These are phyloP conservation scores for Brachyistius frenatus DNA, from an alignment of 2,113 vertebrate species.

Conservation along the genomic window DNA sequence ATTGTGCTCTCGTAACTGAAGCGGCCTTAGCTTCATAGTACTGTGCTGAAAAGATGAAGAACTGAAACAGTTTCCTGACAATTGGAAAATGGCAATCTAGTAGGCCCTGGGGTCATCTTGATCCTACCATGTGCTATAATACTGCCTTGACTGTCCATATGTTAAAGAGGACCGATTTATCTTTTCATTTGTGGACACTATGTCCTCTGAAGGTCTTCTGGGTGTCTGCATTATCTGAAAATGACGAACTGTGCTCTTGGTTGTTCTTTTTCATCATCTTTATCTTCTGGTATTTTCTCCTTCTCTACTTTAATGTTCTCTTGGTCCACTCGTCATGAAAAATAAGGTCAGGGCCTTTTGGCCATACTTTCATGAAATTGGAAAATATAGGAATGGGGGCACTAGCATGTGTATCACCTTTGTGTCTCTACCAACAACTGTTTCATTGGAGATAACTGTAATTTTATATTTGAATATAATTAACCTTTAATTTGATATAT, in stretches of 20 bases:
- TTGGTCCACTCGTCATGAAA: conserved; percentile 21
- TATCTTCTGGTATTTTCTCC: conserved; percentile 33
- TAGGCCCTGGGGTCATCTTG: conserved; percentile 44
- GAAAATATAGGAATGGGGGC: background rate
- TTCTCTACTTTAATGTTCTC: conserved; percentile 16
- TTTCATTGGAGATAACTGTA: background rate
- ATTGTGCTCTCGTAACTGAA: conserved; percentile 33
- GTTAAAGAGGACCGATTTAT: conserved; percentile 37
- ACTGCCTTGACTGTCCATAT: background rate
- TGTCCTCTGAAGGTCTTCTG: conserved; percentile 29
- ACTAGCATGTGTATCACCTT: background rate
- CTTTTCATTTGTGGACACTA: conserved; percentile 35
- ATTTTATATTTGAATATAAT: too few relatives aligned
- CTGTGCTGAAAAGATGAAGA: conserved; percentile 15
- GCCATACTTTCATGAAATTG: background rate
- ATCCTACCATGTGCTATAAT: conserved; percentile 39
- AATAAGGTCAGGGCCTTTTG: conserved; percentile 23
- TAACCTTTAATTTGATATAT: too few relatives aligned
- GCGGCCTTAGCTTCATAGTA: background rate
- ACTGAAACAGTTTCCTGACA: conserved; percentile 21
- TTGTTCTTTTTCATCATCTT: conserved; percentile 41
- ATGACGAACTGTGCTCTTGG: conserved; percentile 17
- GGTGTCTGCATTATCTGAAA: conserved; percentile 22
- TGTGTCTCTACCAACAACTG: background rate
- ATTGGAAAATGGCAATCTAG: conserved; percentile 11